Evolutionary conservation across 2,797 vertebrate species (phyloP).

Genomic region (Melanotaenia trifasciata): DNA sequence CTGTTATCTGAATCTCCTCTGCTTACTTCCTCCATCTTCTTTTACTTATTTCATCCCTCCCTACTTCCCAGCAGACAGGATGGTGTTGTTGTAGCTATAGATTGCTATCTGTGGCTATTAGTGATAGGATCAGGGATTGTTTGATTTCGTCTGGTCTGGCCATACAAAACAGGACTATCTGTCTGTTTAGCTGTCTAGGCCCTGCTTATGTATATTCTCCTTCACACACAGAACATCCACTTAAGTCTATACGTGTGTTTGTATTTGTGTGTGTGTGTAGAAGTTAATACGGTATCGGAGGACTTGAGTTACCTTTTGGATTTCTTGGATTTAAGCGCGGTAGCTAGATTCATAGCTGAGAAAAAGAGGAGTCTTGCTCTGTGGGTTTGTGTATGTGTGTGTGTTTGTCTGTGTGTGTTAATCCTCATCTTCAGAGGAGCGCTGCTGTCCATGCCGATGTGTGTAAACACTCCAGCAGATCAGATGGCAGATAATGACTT

Average conservation of each 20-base stretch:
- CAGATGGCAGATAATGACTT: constrained; percentile 82
- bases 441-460: constrained; percentile 74
- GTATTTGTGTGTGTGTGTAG: constrained; percentile 28
- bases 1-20: constrained; percentile 67
- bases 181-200: constrained; percentile 76
- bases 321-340: constrained; percentile 66
- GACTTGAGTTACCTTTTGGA: constrained; percentile 65
- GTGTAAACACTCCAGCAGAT: constrained; percentile 81
- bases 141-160: constrained; percentile 63
- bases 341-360: constrained; percentile 43
- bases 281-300: constrained; percentile 52
- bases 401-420: constrained; percentile 60
- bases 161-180: constrained; percentile 72
- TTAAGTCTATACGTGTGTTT: constrained; percentile 31
- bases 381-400: constrained; percentile 29
- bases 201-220: constrained; percentile 72
- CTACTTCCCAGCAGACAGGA: constrained; percentile 72
- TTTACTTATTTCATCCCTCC: constrained; percentile 41
- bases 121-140: constrained; percentile 84
- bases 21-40: constrained; percentile 48
- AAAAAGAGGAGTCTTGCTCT: constrained; percentile 37
- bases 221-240: constrained; percentile 48
- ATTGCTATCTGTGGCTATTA: constrained; percentile 79
- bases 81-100: constrained; percentile 81
- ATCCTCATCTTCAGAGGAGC: constrained; percentile 78